Evolutionary conservation across 2,113 vertebrate genomes (phyloP).

Genomic region (Eira barbara): DNA sequence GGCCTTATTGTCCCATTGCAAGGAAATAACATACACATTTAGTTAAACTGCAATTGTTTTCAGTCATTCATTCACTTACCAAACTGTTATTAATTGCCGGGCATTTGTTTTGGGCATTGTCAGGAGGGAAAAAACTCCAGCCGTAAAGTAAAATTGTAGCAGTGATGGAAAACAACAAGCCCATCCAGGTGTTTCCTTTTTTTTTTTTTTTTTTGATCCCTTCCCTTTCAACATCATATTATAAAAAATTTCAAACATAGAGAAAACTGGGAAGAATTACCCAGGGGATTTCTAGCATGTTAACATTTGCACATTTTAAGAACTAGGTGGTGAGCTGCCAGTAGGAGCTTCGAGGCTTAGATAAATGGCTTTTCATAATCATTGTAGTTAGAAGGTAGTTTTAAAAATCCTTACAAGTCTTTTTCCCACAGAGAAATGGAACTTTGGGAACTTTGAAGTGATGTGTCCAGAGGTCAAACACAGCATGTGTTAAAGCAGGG

Average conservation of each 20-base stretch:
- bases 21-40: no score
- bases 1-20: background rate
- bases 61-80: background rate
- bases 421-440: background rate
- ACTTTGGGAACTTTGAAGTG: background rate
- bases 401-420: background rate
- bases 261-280: background rate
- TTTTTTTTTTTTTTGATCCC: background rate
- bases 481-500: no score
- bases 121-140: background rate
- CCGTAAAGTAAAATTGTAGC: background rate
- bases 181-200: background rate
- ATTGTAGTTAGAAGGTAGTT: background rate
- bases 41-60: background rate
- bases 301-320: background rate
- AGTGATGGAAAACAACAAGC: background rate
- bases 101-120: background rate
- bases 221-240: background rate
- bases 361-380: background rate
- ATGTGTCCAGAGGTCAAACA: background rate
- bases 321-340: background rate
- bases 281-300: background rate
- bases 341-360: background rate
- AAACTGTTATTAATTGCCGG: background rate
- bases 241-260: background rate